Base-by-base conservation (phyloP, 2,113 vertebrate species). In the Dicentrarchus labrax region DNA sequence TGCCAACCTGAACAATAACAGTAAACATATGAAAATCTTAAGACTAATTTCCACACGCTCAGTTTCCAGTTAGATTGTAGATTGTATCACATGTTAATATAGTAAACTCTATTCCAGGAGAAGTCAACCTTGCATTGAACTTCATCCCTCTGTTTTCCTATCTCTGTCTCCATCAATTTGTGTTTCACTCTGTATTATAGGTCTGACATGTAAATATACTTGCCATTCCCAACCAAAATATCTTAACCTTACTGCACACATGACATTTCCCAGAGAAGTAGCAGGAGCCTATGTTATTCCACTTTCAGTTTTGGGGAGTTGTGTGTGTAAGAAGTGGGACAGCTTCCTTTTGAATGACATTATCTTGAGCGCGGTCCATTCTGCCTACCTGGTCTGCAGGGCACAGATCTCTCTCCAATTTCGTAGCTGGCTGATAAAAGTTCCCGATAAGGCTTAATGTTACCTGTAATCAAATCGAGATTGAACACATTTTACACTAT, bases 281-380 rank as follows among this genome's bases (percentile, higher is more conserved):
- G 48, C 39, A 24, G 57, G 41, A 50, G 38, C 6, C 56, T 36
- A 43, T 76, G 86, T 71, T 73, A 74, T 81, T 70, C 66, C 64
- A 7, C 77, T 77, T 78, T 72, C 38, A 73, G 59, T 86, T 90
- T 85, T 61, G 70, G 82, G 78, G 77, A 84, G 74, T 60, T 73
- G 80, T 47, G 61, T 61, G 50, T 81, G 62, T 83, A 78, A 73
- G 82, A 90, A 91, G 50, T 83, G 56, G 80, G 73, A 24, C 76
- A 50, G 68, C 74, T 84, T 77, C 68, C 22, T 51, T 80, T 78
- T 83, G 85, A 93, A 86, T 85, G 88, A 89, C 87, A 67, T 91
- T 87, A 94, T 94, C 84, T 80, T 15, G 16, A 65, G 30, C 41
- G 47, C 50, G 77, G 82, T 66, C 72, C 75, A 50, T 61, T 76